phyloP scores from a whole-genome alignment of 2,888 invertebrate species.

The Arenicola marina region DNA sequence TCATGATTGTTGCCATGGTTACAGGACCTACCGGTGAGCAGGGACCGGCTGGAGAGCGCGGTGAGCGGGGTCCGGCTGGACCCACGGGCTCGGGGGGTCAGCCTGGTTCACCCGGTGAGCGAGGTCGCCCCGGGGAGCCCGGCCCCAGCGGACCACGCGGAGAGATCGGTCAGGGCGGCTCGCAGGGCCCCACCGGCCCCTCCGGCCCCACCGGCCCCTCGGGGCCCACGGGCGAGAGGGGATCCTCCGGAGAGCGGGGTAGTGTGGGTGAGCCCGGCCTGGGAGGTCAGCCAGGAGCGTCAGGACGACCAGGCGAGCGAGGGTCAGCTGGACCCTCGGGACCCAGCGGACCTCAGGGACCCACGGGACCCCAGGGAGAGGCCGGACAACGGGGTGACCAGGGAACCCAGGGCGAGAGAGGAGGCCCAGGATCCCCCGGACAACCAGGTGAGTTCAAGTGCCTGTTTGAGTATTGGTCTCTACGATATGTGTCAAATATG shows the following conservation, averaged over 20 bases:
- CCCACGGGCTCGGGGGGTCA: conserved; percentile 22
- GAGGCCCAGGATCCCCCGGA: too few relatives aligned
- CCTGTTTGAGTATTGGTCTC: too few relatives aligned
- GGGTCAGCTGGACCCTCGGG: conserved; percentile 9
- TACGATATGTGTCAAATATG: too few relatives aligned
- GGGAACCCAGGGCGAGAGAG: neutral
- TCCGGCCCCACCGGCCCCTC: neutral
- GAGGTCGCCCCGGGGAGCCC: conserved; percentile 16
- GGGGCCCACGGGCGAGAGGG: neutral
- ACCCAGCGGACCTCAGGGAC: neutral
- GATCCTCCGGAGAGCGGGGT: neutral
- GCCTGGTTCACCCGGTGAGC: conserved; percentile 22
- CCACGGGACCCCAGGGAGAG: neutral
- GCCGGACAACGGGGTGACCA: neutral
- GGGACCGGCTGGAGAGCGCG: neutral
- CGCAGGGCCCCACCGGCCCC: conserved; percentile 3
- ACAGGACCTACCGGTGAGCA: neutral
- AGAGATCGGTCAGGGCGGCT: conserved; percentile 3
- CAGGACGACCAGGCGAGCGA: conserved; percentile 15
- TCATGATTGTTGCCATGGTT: too few relatives aligned
- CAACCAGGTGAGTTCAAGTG: too few relatives aligned
- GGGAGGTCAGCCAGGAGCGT: conserved; percentile 9
- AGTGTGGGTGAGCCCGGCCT: conserved; percentile 1
- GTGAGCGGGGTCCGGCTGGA: conserved; percentile 17
- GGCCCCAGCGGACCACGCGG: conserved; percentile 9